phyloP scores from a whole-genome alignment of 2,113 vertebrate genomes.

The Podiceps cristatus region DNA sequence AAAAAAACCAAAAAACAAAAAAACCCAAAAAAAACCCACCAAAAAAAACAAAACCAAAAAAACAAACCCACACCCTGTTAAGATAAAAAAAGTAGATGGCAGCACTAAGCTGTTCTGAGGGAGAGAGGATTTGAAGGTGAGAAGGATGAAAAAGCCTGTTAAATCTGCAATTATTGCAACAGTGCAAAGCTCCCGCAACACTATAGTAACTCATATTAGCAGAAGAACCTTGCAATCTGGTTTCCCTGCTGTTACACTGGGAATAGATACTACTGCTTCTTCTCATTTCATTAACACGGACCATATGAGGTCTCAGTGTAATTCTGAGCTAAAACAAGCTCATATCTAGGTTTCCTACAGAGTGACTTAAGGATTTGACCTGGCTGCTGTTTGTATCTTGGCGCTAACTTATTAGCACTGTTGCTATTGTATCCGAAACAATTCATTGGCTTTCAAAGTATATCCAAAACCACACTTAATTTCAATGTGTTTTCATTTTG shows the following conservation, averaged over 20 bases:
- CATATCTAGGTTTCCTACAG: constrained; percentile 2
- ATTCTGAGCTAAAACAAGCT: constrained; percentile 50
- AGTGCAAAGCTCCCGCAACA: constrained; percentile 31
- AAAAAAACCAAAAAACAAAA: background rate
- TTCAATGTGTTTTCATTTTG: background rate
- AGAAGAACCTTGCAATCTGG: constrained; percentile 53
- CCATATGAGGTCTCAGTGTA: constrained; percentile 46
- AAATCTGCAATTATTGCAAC: constrained; percentile 58
- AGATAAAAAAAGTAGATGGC: constrained; percentile 38
- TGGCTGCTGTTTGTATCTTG: background rate
- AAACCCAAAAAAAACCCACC: no score
- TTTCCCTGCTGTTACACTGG: constrained; percentile 55
- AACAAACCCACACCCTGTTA: background rate
- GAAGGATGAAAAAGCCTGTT: constrained; percentile 49
- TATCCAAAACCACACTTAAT: background rate
- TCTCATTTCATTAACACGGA: constrained; percentile 57
- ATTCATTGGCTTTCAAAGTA: background rate
- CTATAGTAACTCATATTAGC: constrained; percentile 55
- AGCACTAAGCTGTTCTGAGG: constrained; percentile 48
- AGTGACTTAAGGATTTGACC: constrained; percentile 48
- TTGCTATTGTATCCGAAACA: background rate
- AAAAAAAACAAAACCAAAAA: no score
- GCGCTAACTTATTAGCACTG: background rate
- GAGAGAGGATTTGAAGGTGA: constrained; percentile 36
- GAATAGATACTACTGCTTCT: constrained; percentile 23